Evolutionary conservation across 2,797 vertebrate genomes (phyloP).

Genomic region (Kryptopterus vitreolus): DNA sequence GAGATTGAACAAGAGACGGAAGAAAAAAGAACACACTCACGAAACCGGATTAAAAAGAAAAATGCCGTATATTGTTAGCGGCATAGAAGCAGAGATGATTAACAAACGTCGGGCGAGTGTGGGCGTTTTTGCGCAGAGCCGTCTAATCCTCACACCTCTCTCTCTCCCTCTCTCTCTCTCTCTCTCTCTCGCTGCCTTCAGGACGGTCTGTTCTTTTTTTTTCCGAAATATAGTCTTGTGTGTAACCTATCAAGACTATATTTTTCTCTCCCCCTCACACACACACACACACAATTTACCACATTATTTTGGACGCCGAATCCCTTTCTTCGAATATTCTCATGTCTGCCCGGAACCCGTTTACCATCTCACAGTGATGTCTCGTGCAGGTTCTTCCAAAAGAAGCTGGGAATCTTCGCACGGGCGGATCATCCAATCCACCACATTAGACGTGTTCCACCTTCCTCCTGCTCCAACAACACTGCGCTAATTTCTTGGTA

Average conservation of each 20-base stretch:
- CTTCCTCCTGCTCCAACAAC: constrained; percentile 4
- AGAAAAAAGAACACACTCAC: constrained; percentile 17
- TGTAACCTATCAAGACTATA: neutral
- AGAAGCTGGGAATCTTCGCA: neutral
- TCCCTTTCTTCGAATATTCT: neutral
- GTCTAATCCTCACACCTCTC: constrained; percentile 69
- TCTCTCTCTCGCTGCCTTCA: constrained; percentile 30
- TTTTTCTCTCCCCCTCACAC: neutral
- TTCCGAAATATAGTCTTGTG: neutral
- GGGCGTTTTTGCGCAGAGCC: constrained; percentile 66
- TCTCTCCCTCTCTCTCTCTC: constrained; percentile 45
- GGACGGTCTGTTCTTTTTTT: constrained; percentile 28
- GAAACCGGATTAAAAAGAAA: constrained; percentile 7
- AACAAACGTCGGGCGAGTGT: constrained; percentile 54
- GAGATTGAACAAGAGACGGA: constrained; percentile 7
- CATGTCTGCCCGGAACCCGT: neutral
- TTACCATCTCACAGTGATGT: neutral
- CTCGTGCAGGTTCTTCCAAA: neutral
- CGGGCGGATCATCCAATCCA: neutral
- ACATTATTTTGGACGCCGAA: neutral
- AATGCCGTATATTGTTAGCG: constrained; percentile 47
- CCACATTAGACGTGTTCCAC: constrained; percentile 1
- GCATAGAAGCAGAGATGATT: constrained; percentile 50
- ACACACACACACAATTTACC: neutral
- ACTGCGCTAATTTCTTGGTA: too few species aligned